Conservation (phyloP, 1,140 invertebrate genomes). For the Polyergus mexicanus region DNA sequence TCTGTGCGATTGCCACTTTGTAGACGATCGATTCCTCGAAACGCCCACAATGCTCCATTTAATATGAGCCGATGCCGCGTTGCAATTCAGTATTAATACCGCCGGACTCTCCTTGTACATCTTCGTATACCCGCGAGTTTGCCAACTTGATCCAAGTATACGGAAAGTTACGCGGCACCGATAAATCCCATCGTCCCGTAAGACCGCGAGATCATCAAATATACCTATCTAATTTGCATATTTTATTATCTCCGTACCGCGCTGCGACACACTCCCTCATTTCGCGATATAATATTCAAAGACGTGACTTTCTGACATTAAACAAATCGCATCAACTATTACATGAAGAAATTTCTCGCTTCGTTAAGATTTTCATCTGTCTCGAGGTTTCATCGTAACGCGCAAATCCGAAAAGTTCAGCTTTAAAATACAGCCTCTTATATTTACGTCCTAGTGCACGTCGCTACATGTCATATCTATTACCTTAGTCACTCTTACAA, state of each 20-base stretch:
- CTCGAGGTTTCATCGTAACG: neutral
- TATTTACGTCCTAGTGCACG: neutral
- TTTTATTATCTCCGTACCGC: conserved; percentile 22
- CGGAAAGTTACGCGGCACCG: conserved; percentile 36
- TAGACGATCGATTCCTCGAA: conserved; percentile 79
- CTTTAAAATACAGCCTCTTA: neutral
- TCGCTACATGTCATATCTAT: neutral
- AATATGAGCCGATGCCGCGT: conserved; percentile 69
- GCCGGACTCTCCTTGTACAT: conserved; percentile 33
- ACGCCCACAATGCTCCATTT: conserved; percentile 79
- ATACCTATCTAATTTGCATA: conserved; percentile 54
- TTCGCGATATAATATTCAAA: neutral
- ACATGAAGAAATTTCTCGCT: neutral
- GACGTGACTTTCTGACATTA: neutral
- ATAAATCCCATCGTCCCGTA: conserved; percentile 37
- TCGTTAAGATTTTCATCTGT: neutral
- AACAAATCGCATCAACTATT: neutral
- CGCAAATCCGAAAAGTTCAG: neutral
- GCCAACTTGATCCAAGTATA: conserved; percentile 1
- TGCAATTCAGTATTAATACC: conserved; percentile 65
- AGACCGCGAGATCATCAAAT: conserved; percentile 47
- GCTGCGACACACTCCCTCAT: neutral
- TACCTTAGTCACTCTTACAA: neutral
- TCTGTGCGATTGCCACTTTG: conserved; percentile 83
- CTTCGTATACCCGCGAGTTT: neutral